Evolutionary conservation across 2,113 vertebrate genomes (phyloP), one percentile per base, ranked within the genome.

Genomic region (Holacanthus passer): DNA sequence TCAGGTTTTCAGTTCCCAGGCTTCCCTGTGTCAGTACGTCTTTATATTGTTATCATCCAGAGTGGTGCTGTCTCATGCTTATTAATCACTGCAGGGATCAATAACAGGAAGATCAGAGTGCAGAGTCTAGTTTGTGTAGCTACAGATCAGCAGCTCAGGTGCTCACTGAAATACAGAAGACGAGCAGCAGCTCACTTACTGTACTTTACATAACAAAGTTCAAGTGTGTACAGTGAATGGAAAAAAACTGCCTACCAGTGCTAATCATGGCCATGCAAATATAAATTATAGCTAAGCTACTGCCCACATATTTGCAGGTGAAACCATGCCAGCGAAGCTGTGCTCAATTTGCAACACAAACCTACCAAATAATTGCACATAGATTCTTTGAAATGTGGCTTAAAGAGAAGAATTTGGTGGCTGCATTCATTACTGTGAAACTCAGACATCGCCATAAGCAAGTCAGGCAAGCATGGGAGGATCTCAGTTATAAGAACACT

Each of bases 251-350:
- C 35, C 14, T 10, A 50, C 12, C 8, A 59, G 7, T 43, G 6
- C 17, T n/a, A 9, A 2, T 70, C 32, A 37, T 7, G 12, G 10
- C 20, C 41, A 41, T 50, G n/a, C 65, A 62, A 19, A 76, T 55
- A 32, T n/a, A 68, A 68, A 76, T 63, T n/a, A 58, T 11, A 43
- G 50, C 77, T 45, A 63, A 65, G 69, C 48, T 39, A 41, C 53
- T 47, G 24, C 29, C 47, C 39, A 2, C 31, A 45, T 17, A 60
- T 41, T 13, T 55, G 31, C 63, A 20, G 45, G 37, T 43, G 64
- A 39, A 39, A 24, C 20, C 35, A 39, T 63, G 60, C 60, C 12
- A 41, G 17, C 0, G 31, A 31, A 13, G 35, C 16, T 14, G 11
- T 12, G 43, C 43, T 67, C 45, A 32, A 67, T 48, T 48, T 50